phyloP scores from a whole-genome alignment of 2,888 invertebrate species.

The Eupsilia transversa region DNA sequence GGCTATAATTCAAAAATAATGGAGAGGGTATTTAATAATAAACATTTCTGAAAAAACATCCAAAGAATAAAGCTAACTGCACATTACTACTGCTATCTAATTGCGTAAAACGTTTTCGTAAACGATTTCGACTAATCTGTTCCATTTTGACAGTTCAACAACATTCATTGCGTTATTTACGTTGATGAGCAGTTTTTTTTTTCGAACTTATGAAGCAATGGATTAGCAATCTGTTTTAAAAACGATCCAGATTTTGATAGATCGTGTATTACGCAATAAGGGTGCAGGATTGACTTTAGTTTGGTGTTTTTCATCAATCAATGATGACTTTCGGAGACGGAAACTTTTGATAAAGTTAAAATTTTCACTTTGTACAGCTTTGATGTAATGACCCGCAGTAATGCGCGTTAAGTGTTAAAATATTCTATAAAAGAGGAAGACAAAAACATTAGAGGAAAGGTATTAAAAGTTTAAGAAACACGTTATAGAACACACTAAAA shows the following conservation, averaged over 20 bases:
- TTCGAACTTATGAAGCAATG: too few species aligned
- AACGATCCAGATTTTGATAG: too few species aligned
- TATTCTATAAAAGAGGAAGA: constrained; percentile 37
- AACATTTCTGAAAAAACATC: neutral
- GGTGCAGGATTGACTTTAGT: too few species aligned
- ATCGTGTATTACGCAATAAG: too few species aligned
- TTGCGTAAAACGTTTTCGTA: too few species aligned
- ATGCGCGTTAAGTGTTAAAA: neutral
- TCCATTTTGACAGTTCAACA: too few species aligned
- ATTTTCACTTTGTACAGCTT: neutral
- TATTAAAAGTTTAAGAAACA: constrained; percentile 32
- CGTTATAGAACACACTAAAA: constrained; percentile 35
- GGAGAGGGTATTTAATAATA: neutral
- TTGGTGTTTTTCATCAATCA: neutral
- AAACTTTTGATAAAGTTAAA: too few species aligned
- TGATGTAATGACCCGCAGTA: neutral
- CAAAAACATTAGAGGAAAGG: constrained; percentile 20
- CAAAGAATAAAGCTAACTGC: neutral
- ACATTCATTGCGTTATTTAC: too few species aligned
- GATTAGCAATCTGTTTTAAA: too few species aligned
- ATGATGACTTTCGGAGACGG: neutral
- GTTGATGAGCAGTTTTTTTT: too few species aligned
- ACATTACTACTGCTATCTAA: neutral
- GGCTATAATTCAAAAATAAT: neutral
- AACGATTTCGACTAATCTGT: too few species aligned